Conservation (phyloP, 2,888 invertebrate species). For the Corbicula japonica region DNA sequence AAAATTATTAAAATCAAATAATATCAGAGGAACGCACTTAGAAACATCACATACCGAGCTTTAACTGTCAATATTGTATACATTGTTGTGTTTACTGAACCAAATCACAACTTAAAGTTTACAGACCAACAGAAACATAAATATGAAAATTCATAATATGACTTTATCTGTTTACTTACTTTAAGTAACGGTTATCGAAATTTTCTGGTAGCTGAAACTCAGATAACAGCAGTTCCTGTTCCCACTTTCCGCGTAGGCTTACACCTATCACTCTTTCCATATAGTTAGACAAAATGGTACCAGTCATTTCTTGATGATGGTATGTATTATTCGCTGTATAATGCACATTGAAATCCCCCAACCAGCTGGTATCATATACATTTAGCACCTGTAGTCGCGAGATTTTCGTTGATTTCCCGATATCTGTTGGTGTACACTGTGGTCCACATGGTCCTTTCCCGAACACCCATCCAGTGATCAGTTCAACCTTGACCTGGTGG, state of each 20-base stretch:
- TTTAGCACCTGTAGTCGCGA: too few species aligned
- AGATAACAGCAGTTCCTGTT: conserved; percentile 61
- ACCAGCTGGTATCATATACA: too few species aligned
- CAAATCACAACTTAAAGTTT: too few species aligned
- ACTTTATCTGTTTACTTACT: conserved; percentile 36
- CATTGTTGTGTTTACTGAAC: too few species aligned
- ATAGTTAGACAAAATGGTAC: conserved; percentile 24
- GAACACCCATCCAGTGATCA: conserved; percentile 70
- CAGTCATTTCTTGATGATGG: conserved; percentile 29
- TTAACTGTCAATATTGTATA: too few species aligned
- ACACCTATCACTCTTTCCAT: conserved; percentile 58
- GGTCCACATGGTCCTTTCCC: conserved; percentile 70
- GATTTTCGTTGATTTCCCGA: conserved; percentile 50
- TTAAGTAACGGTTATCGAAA: conserved; percentile 41
- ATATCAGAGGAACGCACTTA: too few species aligned
- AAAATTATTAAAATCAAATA: too few species aligned
- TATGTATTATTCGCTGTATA: too few species aligned
- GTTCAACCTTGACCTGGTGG: conserved; percentile 56
- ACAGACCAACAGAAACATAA: background rate
- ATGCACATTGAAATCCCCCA: too few species aligned
- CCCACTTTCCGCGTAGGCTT: conserved; percentile 62
- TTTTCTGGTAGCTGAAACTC: conserved; percentile 23
- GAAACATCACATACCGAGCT: too few species aligned
- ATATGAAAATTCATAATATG: background rate
- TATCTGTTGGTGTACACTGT: conserved; percentile 39